Evolutionary conservation across 2,113 vertebrate species (phyloP).

Genomic region (Potamarius usumacintae): DNA sequence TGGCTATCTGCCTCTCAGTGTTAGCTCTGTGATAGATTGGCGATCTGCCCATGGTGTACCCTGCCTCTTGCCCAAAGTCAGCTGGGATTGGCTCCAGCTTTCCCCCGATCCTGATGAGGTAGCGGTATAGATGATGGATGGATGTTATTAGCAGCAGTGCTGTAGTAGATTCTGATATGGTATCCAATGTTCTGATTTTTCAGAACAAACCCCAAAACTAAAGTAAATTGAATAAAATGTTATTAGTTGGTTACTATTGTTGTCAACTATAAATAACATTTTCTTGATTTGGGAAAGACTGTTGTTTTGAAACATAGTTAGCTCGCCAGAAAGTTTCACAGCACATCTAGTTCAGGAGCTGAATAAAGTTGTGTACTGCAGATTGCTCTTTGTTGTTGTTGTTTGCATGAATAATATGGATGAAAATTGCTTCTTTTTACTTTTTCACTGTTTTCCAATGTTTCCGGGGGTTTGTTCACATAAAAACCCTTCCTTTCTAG

Average conservation of each 20-base stretch:
- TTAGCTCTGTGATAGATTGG: too few relatives aligned
- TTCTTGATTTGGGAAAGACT: not conserved
- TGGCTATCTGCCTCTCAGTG: too few relatives aligned
- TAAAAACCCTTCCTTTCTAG: not conserved
- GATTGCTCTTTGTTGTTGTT: not conserved
- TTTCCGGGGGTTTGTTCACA: not conserved
- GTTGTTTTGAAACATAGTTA: not conserved
- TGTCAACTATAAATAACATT: not conserved
- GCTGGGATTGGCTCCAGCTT: too few relatives aligned
- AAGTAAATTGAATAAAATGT: not conserved
- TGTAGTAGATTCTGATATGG: not conserved
- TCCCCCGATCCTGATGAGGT: too few relatives aligned
- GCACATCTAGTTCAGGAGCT: not conserved
- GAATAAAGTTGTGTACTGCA: not conserved
- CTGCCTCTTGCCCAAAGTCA: too few relatives aligned
- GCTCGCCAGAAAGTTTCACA: not conserved
- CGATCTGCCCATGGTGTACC: too few relatives aligned
- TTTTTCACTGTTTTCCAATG: not conserved
- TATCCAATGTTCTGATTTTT: not conserved
- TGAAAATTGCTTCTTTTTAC: not conserved
- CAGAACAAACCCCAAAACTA: not conserved
- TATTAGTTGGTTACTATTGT: not conserved
- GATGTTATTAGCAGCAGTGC: too few relatives aligned
- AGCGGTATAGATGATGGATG: too few relatives aligned
- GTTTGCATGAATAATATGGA: not conserved